A percentile compares a stretch with the other conserved stretches of the same genome.
phyloP scores from a whole-genome alignment of 2,888 invertebrate genomes.

The Morinoia aosen region DNA sequence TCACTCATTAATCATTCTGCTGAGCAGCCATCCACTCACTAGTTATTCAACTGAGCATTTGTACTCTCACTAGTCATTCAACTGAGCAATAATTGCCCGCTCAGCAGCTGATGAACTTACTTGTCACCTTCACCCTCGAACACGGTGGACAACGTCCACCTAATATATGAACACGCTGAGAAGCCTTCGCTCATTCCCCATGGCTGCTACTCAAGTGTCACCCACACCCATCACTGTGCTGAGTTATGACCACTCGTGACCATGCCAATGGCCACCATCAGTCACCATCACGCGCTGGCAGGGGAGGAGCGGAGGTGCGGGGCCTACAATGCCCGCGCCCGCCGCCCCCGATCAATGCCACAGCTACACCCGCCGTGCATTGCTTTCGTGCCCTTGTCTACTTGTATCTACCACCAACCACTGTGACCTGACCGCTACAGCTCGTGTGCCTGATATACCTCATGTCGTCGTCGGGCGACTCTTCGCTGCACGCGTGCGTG shows the following conservation, averaged over 20 bases:
- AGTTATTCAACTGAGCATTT: background rate
- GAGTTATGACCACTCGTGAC: background rate
- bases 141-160: background rate
- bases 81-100: background rate
- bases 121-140: too few relatives aligned
- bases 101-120: background rate
- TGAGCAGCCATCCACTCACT: background rate
- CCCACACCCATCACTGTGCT: background rate
- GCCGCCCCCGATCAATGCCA: background rate
- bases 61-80: background rate
- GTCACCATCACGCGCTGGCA: background rate
- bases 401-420: background rate
- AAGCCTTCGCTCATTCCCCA: background rate
- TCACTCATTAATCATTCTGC: background rate
- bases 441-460: too few relatives aligned
- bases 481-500: too few relatives aligned
- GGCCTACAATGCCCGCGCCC: background rate
- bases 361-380: constrained; percentile 3
- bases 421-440: background rate
- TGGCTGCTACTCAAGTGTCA: background rate
- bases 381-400: background rate
- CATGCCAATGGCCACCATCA: background rate
- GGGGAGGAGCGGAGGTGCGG: too few relatives aligned
- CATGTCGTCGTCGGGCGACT: too few relatives aligned
- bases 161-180: background rate